Conservation (phyloP, 2,888 invertebrate genomes). For the Vanessa cardui region DNA sequence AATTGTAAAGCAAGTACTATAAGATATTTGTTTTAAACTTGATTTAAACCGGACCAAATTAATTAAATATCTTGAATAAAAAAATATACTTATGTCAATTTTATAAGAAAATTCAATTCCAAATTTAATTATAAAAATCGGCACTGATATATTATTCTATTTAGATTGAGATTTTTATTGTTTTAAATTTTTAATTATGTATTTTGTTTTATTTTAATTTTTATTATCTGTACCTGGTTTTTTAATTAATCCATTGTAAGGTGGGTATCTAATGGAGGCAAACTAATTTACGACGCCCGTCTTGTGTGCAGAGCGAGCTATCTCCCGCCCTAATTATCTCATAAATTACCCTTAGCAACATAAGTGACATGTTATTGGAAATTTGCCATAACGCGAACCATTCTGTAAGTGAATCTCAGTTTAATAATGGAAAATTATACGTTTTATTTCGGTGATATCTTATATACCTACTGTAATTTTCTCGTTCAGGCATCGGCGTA, state of each 20-base stretch:
- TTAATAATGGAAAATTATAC: constrained; percentile 9
- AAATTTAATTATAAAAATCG: background rate
- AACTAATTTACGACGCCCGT: constrained; percentile 57
- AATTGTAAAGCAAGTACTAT: constrained; percentile 26
- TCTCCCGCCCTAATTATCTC: constrained; percentile 75
- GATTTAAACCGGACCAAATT: background rate
- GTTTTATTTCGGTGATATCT: background rate
- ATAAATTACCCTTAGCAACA: constrained; percentile 81
- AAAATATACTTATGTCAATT: background rate
- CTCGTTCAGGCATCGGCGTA: too few species aligned
- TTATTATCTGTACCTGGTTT: constrained; percentile 15
- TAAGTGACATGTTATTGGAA: constrained; percentile 78
- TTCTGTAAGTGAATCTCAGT: constrained; percentile 18
- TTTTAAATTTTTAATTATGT: background rate
- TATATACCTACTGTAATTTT: too few species aligned
- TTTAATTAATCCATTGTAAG: constrained; percentile 39
- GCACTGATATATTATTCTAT: background rate
- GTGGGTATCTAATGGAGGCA: constrained; percentile 48
- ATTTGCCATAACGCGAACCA: constrained; percentile 63
- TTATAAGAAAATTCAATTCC: too few species aligned
- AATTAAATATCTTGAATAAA: too few species aligned
- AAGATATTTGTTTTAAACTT: constrained; percentile 17
- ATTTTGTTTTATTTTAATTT: background rate
- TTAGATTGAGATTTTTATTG: background rate
- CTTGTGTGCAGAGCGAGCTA: constrained; percentile 64